phyloP scores from a whole-genome alignment of 2,113 vertebrate species.

The Lampris megalopsis region DNA sequence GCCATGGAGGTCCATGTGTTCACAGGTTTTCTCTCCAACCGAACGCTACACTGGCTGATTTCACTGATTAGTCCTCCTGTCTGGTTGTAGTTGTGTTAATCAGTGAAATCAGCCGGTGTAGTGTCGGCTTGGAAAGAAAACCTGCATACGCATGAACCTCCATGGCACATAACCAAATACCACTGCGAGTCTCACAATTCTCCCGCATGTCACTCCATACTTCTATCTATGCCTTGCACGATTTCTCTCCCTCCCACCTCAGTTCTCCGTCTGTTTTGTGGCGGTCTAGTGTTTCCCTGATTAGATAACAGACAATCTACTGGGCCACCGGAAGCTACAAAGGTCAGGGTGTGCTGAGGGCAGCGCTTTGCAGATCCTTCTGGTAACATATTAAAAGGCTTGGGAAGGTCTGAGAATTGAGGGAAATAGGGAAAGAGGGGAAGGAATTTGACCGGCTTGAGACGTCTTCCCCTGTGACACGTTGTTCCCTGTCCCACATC shows the following conservation, averaged over 20 bases:
- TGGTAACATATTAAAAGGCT: constrained; percentile 78
- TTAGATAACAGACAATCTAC: constrained; percentile 74
- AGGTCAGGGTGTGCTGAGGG: constrained; percentile 77
- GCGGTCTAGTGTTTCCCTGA: constrained; percentile 66
- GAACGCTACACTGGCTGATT: too few relatives aligned
- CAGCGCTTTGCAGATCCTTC: constrained; percentile 66
- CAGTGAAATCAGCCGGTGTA: too few relatives aligned
- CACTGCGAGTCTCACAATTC: neutral
- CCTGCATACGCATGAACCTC: too few relatives aligned
- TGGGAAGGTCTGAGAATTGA: constrained; percentile 38
- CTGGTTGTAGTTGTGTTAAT: too few relatives aligned
- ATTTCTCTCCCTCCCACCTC: constrained; percentile 2
- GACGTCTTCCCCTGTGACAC: constrained; percentile 49
- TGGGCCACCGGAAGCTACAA: constrained; percentile 76
- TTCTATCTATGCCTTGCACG: neutral
- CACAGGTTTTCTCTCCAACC: too few relatives aligned
- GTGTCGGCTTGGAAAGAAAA: too few relatives aligned
- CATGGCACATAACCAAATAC: too few relatives aligned
- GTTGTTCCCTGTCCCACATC: constrained; percentile 17
- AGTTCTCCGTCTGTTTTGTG: constrained; percentile 26
- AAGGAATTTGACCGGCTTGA: constrained; percentile 34
- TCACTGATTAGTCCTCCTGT: too few relatives aligned
- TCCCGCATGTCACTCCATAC: neutral
- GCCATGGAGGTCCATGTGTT: too few relatives aligned
- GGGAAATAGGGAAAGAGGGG: constrained; percentile 8